These are phyloP conservation scores for Crypturellus undulatus DNA, from an alignment of 2,113 vertebrate species.

Conservation along the genomic window DNA sequence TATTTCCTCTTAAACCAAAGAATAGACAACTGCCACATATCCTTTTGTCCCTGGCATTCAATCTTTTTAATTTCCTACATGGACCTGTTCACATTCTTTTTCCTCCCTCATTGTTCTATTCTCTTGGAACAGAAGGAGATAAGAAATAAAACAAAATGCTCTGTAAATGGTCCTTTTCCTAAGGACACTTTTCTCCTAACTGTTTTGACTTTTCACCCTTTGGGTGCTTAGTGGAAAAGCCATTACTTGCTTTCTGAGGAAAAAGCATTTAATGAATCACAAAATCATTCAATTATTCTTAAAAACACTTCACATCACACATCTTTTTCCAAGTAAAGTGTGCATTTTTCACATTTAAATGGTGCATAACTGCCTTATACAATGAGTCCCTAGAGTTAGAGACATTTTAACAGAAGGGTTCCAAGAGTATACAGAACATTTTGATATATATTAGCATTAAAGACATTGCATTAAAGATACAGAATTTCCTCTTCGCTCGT, in stretches of 20 bases:
- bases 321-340: constrained; percentile 66
- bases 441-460: constrained; percentile 47
- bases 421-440: constrained; percentile 3
- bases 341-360: constrained; percentile 71
- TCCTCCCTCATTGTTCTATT: neutral
- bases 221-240: constrained; percentile 42
- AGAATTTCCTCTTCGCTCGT: constrained; percentile 54
- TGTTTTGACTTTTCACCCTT: constrained; percentile 56
- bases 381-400: constrained; percentile 44
- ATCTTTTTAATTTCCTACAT: constrained; percentile 17
- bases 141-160: constrained; percentile 37
- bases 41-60: neutral
- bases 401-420: constrained; percentile 39
- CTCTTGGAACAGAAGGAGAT: constrained; percentile 12
- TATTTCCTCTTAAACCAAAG: constrained; percentile 21
- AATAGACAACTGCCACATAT: neutral
- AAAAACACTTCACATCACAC: constrained; percentile 61
- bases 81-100: neutral
- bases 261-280: constrained; percentile 69
- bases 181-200: neutral
- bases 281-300: constrained; percentile 69
- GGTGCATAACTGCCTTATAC: constrained; percentile 44
- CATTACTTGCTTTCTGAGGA: constrained; percentile 51
- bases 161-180: neutral
- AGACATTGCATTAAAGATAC: constrained; percentile 18